Percentiles rank a stretch among this genome's conserved stretches.
Conservation (phyloP, 92 coral and sea anemone genomes). For the Epizoanthus illoricatus region DNA sequence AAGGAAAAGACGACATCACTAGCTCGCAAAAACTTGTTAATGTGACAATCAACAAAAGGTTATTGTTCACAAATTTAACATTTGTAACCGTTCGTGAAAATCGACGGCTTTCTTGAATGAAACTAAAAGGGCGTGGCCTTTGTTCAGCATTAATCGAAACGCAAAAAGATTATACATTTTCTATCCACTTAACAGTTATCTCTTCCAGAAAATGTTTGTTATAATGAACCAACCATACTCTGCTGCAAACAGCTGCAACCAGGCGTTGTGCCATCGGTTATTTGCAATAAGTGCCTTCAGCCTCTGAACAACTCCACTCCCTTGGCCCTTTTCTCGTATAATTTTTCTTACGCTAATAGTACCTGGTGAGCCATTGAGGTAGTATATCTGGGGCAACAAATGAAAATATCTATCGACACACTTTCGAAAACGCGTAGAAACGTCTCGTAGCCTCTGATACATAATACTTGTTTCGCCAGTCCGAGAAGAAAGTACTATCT, state of each 20-base stretch:
- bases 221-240: conserved; percentile 27
- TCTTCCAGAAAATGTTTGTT: conserved; percentile 6
- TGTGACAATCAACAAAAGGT: too few relatives aligned
- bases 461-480: conserved; percentile 1
- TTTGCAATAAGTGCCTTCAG: not conserved
- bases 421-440: conserved; percentile 34
- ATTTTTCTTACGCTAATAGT: not conserved
- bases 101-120: too few relatives aligned
- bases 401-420: conserved; percentile 17
- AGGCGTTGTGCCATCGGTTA: conserved; percentile 25
- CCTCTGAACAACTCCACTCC: not conserved
- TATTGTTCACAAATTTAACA: too few relatives aligned
- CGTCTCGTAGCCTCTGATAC: conserved; percentile 30
- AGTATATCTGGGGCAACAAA: not conserved
- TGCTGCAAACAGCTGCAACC: conserved; percentile 24
- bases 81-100: too few relatives aligned
- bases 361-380: conserved; percentile 12
- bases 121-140: too few relatives aligned
- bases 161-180: too few relatives aligned
- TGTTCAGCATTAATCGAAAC: too few relatives aligned
- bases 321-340: not conserved
- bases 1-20: too few relatives aligned
- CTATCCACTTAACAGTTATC: too few relatives aligned
- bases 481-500: conserved; percentile 10
- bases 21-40: too few relatives aligned